Evolutionary conservation across 2,797 vertebrate species (phyloP).

Genomic region (Sphenodon punctatus): DNA sequence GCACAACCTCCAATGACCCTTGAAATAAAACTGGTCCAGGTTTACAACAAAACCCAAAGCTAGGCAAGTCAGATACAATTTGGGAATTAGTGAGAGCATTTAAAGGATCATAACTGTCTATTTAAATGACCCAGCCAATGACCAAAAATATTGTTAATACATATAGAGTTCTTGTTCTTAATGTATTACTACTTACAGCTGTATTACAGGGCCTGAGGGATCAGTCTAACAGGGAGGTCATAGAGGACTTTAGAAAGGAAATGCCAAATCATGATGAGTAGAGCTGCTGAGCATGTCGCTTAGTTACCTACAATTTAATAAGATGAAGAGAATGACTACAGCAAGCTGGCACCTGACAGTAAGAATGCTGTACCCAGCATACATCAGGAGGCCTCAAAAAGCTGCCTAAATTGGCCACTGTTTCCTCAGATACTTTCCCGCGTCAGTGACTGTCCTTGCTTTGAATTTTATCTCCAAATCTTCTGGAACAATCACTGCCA

Average conservation of each 20-base stretch:
- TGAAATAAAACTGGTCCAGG: neutral
- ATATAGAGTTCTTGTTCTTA: neutral
- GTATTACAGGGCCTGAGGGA: neutral
- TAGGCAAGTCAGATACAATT: neutral
- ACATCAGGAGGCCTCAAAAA: neutral
- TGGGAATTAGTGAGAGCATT: neutral
- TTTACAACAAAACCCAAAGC: neutral
- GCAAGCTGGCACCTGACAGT: neutral
- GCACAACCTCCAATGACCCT: neutral
- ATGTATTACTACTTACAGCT: neutral
- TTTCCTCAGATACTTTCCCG: neutral
- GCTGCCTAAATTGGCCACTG: neutral
- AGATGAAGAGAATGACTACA: neutral
- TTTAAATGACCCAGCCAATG: neutral
- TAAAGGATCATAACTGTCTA: accelerated
- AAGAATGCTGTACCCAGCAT: neutral
- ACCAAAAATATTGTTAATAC: neutral
- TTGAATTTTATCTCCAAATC: neutral
- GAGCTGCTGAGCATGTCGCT: neutral
- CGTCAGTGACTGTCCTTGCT: neutral
- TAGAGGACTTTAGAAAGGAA: neutral
- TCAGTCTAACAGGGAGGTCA: neutral
- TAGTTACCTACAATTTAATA: neutral
- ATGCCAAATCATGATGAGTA: neutral
- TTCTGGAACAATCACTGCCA: neutral